Evolutionary conservation across 2,888 invertebrate genomes (phyloP).

Genomic region (Flexamia atlantica): DNA sequence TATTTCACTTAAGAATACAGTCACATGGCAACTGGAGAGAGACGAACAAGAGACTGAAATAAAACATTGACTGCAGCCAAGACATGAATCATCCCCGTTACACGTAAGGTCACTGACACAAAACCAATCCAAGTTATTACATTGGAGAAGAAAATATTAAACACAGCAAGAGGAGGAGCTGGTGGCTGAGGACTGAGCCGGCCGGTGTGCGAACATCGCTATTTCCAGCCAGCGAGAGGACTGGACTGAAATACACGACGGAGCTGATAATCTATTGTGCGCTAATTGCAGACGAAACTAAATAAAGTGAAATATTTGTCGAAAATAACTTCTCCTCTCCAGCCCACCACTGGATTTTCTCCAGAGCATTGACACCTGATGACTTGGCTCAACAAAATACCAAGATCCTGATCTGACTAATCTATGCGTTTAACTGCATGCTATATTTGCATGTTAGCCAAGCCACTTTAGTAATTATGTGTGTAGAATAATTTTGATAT

Average conservation of each 20-base stretch:
- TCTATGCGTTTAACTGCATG: too few relatives aligned
- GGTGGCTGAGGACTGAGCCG: slow-evolving; percentile 28
- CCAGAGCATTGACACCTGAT: background rate
- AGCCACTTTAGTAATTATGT: too few relatives aligned
- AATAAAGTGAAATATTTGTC: slow-evolving; percentile 11
- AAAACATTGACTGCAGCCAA: slow-evolving; percentile 5
- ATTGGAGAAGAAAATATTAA: too few relatives aligned
- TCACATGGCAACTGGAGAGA: background rate
- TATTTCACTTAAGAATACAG: background rate
- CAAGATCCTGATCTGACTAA: background rate
- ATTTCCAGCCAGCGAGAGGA: slow-evolving; percentile 50
- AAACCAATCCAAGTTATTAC: too few relatives aligned
- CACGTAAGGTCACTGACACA: background rate
- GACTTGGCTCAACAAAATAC: background rate
- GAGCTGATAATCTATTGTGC: slow-evolving; percentile 39
- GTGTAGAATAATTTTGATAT: too few relatives aligned
- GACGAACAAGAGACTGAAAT: background rate
- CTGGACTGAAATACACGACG: slow-evolving; percentile 42
- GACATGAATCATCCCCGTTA: background rate
- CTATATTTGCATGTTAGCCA: too few relatives aligned
- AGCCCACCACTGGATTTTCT: background rate
- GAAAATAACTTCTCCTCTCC: slow-evolving; percentile 25
- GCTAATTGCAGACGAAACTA: slow-evolving; percentile 52
- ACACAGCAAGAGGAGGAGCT: background rate
- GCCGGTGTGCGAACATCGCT: slow-evolving; percentile 24